These are phyloP conservation scores for Saiga tatarica DNA, from an alignment of 2,113 vertebrate genomes.

Conservation along the genomic window DNA sequence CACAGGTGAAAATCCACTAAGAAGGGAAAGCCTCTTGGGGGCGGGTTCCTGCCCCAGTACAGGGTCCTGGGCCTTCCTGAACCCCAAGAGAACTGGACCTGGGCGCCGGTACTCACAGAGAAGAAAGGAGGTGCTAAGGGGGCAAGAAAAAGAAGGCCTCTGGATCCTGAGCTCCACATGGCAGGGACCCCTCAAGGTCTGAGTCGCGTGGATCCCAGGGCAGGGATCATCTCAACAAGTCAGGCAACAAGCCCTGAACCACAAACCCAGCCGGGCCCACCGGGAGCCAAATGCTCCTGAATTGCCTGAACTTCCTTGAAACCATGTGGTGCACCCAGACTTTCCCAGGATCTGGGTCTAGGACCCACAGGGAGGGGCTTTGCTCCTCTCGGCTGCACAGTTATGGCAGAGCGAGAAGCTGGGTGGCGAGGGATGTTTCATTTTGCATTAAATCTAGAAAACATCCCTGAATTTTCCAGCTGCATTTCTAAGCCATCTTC, in stretches of 20 bases:
- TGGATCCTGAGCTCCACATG: fast-evolving
- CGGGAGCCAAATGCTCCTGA: fast-evolving
- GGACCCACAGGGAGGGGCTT: fast-evolving
- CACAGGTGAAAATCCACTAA: fast-evolving
- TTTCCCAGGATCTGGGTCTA: fast-evolving
- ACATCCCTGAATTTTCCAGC: neutral
- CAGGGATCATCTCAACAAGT: fast-evolving
- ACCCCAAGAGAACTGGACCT: too few species aligned
- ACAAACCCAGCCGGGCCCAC: neutral
- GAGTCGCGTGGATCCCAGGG: fast-evolving
- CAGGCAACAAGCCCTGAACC: fast-evolving
- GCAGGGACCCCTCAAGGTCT: neutral
- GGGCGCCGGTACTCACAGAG: fast-evolving
- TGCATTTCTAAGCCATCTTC: neutral
- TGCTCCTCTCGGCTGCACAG: fast-evolving
- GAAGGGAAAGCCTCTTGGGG: neutral
- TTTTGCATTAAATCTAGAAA: neutral
- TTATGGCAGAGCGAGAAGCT: fast-evolving
- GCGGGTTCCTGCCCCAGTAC: neutral
- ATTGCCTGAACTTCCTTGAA: fast-evolving
- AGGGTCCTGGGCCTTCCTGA: neutral
- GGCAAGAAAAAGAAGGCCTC: fast-evolving
- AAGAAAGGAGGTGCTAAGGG: too few species aligned
- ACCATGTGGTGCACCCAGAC: fast-evolving
- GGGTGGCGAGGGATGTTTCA: fast-evolving